phyloP scores from a whole-genome alignment of 1,140 invertebrate species.

The Drosophila willistoni region DNA sequence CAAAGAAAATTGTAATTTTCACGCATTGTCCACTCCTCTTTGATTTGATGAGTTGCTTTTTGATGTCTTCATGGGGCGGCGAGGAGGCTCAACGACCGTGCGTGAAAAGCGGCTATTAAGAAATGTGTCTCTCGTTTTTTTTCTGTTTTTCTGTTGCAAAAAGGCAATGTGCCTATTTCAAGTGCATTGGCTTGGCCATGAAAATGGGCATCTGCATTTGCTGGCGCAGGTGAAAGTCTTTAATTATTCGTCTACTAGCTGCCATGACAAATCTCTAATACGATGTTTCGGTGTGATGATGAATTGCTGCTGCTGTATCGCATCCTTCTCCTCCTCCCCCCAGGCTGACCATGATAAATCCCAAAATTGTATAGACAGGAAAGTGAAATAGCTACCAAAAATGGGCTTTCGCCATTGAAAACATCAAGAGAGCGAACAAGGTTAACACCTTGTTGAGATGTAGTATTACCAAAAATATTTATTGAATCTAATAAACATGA shows the following conservation, averaged over 20 bases:
- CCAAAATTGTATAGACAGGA: constrained; percentile 59
- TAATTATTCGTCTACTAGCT: constrained; percentile 68
- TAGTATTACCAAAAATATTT: constrained; percentile 8
- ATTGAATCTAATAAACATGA: constrained; percentile 4
- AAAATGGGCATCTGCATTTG: constrained; percentile 53
- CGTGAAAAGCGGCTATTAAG: constrained; percentile 73
- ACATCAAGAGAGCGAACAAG: constrained; percentile 21
- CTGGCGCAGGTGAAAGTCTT: constrained; percentile 70
- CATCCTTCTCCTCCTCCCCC: constrained; percentile 40
- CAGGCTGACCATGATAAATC: constrained; percentile 27
- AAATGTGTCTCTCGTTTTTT: constrained; percentile 53
- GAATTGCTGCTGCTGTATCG: constrained; percentile 51
- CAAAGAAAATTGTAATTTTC: constrained; percentile 69
- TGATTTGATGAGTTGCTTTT: constrained; percentile 37
- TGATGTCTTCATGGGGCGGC: constrained; percentile 41
- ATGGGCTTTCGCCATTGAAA: constrained; percentile 68
- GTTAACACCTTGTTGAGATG: constrained; percentile 34
- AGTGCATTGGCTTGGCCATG: constrained; percentile 77
- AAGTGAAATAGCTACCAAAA: constrained; percentile 59
- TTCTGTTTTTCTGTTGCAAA: no score
- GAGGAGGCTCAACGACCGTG: constrained; percentile 51
- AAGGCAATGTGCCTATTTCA: constrained; percentile 74
- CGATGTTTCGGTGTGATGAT: constrained; percentile 44
- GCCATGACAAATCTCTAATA: constrained; percentile 66
- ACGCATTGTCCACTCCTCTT: constrained; percentile 43